Evolutionary conservation across 2,888 invertebrate genomes (phyloP).

Genomic region (Megaustenia siamemsis): DNA sequence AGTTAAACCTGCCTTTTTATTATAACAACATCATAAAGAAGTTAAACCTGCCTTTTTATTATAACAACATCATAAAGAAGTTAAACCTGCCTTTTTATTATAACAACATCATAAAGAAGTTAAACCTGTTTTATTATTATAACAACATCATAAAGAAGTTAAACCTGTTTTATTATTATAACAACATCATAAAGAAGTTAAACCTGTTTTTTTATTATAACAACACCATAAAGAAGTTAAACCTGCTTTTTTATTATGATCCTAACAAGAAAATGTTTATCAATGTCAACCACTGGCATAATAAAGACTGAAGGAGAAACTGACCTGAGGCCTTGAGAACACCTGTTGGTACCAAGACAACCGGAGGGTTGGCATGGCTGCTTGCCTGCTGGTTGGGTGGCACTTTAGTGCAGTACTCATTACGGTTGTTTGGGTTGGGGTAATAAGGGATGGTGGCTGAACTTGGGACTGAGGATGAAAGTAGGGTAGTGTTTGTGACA

Average conservation of each 20-base stretch:
- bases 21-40: too few relatives aligned
- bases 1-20: too few relatives aligned
- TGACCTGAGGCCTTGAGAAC: conserved; percentile 87
- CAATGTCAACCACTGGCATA: not conserved
- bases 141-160: too few relatives aligned
- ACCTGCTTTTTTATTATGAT: not conserved
- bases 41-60: too few relatives aligned
- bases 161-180: too few relatives aligned
- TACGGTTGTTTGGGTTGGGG: conserved; percentile 91
- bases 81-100: too few relatives aligned
- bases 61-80: too few relatives aligned
- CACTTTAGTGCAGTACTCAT: conserved; percentile 91
- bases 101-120: too few relatives aligned
- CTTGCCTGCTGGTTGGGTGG: conserved; percentile 87
- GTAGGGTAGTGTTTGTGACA: too few relatives aligned
- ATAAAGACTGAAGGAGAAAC: conserved; percentile 48
- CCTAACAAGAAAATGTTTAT: not conserved
- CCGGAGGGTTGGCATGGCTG: conserved; percentile 82
- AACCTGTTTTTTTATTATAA: not conserved
- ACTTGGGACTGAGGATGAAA: conserved; percentile 39
- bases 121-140: not conserved
- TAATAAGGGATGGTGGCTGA: conserved; percentile 52
- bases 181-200: not conserved
- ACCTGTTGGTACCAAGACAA: conserved; percentile 92
- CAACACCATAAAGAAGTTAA: not conserved